phyloP scores from a whole-genome alignment of 64 coral and sea anemone species.

The Actinia tenebrosa region DNA sequence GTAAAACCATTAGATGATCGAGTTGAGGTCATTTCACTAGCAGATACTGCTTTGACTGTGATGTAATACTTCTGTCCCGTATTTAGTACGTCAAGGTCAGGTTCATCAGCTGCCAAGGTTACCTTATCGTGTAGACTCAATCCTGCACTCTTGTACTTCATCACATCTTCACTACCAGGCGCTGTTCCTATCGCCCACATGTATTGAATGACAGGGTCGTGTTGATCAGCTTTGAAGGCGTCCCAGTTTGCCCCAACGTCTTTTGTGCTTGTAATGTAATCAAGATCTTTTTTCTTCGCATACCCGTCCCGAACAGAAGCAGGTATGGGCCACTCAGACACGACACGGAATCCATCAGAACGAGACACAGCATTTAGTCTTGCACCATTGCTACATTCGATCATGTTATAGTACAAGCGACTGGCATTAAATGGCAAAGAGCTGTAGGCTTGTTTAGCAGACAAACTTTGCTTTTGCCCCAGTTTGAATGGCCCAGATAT shows the following conservation, averaged over 20 bases:
- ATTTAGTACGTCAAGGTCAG: slow-evolving; percentile 45
- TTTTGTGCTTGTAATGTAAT: slow-evolving; percentile 53
- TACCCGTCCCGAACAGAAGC: slow-evolving; percentile 45
- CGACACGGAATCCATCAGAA: slow-evolving; percentile 79
- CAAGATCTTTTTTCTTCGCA: slow-evolving; percentile 6
- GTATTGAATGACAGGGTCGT: slow-evolving; percentile 51
- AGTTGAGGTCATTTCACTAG: slow-evolving; percentile 21
- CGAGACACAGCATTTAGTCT: slow-evolving; percentile 10
- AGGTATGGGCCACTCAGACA: slow-evolving; percentile 65
- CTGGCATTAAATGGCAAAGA: slow-evolving; percentile 16
- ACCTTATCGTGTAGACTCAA: slow-evolving; percentile 13
- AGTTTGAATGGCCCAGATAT: not conserved
- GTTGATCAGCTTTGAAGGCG: slow-evolving; percentile 19
- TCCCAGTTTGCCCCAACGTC: slow-evolving; percentile 72
- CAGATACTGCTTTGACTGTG: slow-evolving; percentile 36
- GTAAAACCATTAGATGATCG: slow-evolving; percentile 44
- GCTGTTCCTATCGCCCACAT: slow-evolving; percentile 49
- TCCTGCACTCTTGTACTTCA: slow-evolving; percentile 34
- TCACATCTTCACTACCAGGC: slow-evolving; percentile 20
- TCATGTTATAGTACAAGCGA: slow-evolving; percentile 31
- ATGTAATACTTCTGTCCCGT: slow-evolving; percentile 21
- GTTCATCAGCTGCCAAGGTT: slow-evolving; percentile 21
- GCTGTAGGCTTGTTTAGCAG: slow-evolving; percentile 19
- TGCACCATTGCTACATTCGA: slow-evolving; percentile 72
- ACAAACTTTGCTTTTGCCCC: slow-evolving; percentile 38